Percentiles rank a stretch among this genome's conserved stretches.
Evolutionary conservation across 37 sponge, comb jelly and placozoan genomes (phyloP).

Genomic region (Geodia barretti): DNA sequence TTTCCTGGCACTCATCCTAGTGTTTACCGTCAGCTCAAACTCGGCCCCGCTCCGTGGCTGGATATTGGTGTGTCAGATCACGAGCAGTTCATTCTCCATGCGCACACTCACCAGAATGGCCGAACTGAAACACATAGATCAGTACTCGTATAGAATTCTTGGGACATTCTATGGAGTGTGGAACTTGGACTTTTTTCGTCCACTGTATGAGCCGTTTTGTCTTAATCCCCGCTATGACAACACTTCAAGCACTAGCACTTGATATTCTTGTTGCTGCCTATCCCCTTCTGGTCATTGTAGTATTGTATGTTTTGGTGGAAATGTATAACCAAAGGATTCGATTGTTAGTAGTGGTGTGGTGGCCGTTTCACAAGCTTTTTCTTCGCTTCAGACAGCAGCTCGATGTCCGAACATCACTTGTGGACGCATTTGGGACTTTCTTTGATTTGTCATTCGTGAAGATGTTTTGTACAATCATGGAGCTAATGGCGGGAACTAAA

Average conservation of each 20-base stretch:
- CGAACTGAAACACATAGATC: not conserved
- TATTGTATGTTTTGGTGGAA: conserved; percentile 11
- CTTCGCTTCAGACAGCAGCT: not conserved
- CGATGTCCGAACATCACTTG: conserved; percentile 19
- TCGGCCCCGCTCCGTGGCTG: not conserved
- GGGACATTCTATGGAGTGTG: conserved; percentile 15
- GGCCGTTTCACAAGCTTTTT: conserved; percentile 8
- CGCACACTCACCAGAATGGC: not conserved
- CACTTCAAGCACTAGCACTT: conserved; percentile 15
- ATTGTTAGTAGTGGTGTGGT: not conserved
- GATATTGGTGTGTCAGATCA: not conserved
- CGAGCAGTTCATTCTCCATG: not conserved
- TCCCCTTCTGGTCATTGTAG: conserved; percentile 11
- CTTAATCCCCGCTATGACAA: not conserved
- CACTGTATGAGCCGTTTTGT: conserved; percentile 7
- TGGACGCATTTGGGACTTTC: conserved; percentile 49
- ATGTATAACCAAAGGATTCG: not conserved
- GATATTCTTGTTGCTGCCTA: conserved; percentile 24
- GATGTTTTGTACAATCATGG: conserved; percentile 17
- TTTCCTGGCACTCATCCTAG: not conserved
- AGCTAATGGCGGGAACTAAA: conserved; percentile 2
- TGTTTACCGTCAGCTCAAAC: not conserved
- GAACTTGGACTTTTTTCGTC: conserved; percentile 42
- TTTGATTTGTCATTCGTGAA: conserved; percentile 23
- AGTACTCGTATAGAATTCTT: not conserved